These are phyloP conservation scores for Esox lucius DNA, from an alignment of 2,797 vertebrate genomes.

Conservation along the genomic window DNA sequence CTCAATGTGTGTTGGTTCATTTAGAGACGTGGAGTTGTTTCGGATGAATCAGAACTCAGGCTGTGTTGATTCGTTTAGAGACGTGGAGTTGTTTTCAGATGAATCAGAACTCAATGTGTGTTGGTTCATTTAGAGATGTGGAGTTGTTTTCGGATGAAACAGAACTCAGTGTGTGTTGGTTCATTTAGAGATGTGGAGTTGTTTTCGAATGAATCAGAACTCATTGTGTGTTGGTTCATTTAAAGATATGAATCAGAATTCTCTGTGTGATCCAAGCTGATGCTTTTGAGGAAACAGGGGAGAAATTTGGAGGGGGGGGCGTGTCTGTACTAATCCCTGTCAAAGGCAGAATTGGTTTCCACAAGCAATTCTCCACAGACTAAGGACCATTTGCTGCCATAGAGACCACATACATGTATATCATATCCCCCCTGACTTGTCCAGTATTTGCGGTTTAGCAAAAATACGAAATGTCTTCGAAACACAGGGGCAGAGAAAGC, in stretches of 20 bases:
- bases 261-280: neutral
- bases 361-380: neutral
- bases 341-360: neutral
- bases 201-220: too few relatives aligned
- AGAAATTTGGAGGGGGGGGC: neutral
- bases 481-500: constrained; percentile 48
- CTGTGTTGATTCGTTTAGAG: neutral
- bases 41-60: too few relatives aligned
- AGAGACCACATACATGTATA: neutral
- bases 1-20: neutral
- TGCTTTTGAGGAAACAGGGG: neutral
- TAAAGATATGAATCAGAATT: neutral
- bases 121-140: too few relatives aligned
- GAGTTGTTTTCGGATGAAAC: too few relatives aligned
- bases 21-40: neutral
- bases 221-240: neutral
- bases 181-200: neutral
- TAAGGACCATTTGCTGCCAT: constrained; percentile 52
- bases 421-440: constrained; percentile 37
- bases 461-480: constrained; percentile 26
- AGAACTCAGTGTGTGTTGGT: too few relatives aligned
- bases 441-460: constrained; percentile 47
- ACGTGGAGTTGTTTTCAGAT: too few relatives aligned
- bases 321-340: neutral
- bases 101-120: too few relatives aligned